These are phyloP conservation scores for Chiloscyllium plagiosum DNA, from an alignment of 2,113 vertebrate species.

Conservation along the genomic window DNA sequence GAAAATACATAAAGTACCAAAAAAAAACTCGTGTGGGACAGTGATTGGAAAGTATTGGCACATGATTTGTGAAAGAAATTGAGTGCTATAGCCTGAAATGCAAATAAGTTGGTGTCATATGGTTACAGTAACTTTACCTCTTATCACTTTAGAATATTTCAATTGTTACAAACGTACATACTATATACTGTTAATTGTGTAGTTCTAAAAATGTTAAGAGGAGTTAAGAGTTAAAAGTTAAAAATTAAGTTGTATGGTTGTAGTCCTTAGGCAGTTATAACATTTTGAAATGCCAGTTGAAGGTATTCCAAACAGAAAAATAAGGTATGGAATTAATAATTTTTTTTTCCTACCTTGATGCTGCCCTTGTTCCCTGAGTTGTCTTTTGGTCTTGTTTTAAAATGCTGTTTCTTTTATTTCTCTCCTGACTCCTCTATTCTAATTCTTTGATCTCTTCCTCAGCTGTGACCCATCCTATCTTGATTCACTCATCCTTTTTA, in stretches of 20 bases:
- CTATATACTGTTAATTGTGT: not conserved
- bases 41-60: not conserved
- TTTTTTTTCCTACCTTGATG: not conserved
- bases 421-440: not conserved
- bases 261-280: not conserved
- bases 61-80: not conserved
- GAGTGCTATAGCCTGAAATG: not conserved
- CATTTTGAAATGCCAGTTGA: not conserved
- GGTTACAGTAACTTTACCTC: not conserved
- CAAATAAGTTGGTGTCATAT: not conserved
- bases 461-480: not conserved
- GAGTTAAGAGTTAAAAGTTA: not conserved
- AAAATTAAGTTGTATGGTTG: not conserved
- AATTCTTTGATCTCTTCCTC: not conserved
- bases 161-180: not conserved
- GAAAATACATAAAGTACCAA: not conserved
- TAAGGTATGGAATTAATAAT: not conserved
- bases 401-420: conserved; percentile 5
- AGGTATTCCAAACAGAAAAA: not conserved
- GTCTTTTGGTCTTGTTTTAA: not conserved
- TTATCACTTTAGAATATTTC: not conserved
- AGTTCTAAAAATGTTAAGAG: not conserved
- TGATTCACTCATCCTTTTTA: not conserved
- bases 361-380: not conserved
- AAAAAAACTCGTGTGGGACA: not conserved